A percentile compares a stretch with the other conserved stretches of the same genome.
Evolutionary conservation across 2,113 vertebrate genomes (phyloP).

Genomic region (Nanorana parkeri): DNA sequence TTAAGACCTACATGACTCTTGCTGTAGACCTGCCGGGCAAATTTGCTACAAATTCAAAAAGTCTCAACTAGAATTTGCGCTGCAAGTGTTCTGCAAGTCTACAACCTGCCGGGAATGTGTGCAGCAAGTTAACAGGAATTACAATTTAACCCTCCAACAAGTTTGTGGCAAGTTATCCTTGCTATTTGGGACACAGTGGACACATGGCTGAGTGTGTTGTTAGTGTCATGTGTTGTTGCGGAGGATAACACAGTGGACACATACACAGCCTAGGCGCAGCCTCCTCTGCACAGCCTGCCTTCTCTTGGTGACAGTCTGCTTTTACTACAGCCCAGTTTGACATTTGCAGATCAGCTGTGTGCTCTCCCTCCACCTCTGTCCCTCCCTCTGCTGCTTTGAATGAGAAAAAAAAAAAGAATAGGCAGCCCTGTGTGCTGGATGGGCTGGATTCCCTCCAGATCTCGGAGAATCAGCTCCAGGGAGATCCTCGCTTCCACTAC

Average conservation of each 20-base stretch:
- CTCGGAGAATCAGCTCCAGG: constrained; percentile 37
- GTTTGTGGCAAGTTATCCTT: too few relatives aligned
- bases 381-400: constrained; percentile 31
- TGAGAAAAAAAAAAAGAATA: constrained; percentile 31
- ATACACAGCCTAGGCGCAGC: not conserved
- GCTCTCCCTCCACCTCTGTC: constrained; percentile 56
- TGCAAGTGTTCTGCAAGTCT: too few relatives aligned
- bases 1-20: too few relatives aligned
- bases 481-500: constrained; percentile 8
- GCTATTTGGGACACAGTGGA: too few relatives aligned
- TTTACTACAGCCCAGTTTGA: constrained; percentile 41
- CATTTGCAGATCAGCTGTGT: constrained; percentile 57
- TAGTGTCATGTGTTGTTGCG: not conserved
- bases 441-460: constrained; percentile 48
- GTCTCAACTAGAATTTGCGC: too few relatives aligned
- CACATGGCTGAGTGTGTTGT: too few relatives aligned
- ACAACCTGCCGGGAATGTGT: too few relatives aligned
- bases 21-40: too few relatives aligned
- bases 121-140: too few relatives aligned
- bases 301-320: constrained; percentile 37
- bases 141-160: too few relatives aligned
- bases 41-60: too few relatives aligned
- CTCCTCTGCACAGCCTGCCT: not conserved
- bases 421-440: constrained; percentile 43
- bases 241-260: not conserved